A percentile compares a stretch with the other conserved stretches of the same genome.
Evolutionary conservation across 2,113 vertebrate species (phyloP).

Genomic region (Recurvirostra avosetta): DNA sequence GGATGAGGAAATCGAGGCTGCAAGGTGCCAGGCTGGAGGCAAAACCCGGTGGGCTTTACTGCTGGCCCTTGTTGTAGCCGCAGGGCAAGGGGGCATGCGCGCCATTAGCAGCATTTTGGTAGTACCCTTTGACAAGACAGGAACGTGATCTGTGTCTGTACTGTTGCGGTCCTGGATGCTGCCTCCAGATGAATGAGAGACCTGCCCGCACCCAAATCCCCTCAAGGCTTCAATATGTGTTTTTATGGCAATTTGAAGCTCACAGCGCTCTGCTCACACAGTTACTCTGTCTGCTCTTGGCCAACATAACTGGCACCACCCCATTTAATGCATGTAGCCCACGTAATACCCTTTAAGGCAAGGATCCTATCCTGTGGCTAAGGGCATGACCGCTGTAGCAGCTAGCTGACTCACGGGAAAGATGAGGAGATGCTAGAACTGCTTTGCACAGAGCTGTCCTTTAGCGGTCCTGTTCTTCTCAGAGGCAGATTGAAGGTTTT

Average conservation of each 20-base stretch:
- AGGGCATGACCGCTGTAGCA: not conserved
- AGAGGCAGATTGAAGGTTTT: not conserved
- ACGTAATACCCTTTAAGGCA: not conserved
- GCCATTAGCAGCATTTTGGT: not conserved
- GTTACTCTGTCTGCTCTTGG: not conserved
- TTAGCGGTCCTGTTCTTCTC: not conserved
- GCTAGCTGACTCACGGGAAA: not conserved
- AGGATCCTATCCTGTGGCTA: not conserved
- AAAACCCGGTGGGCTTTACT: not conserved
- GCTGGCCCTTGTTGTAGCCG: not conserved
- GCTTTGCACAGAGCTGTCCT: not conserved
- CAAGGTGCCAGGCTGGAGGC: not conserved
- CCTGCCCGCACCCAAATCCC: not conserved
- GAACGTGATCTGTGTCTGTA: not conserved
- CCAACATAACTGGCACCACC: not conserved
- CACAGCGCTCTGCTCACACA: rapidly evolving
- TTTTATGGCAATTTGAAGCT: not conserved
- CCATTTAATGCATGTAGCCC: not conserved
- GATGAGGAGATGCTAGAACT: not conserved
- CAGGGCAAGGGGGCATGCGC: not conserved
- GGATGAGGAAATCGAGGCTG: not conserved
- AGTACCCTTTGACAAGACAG: not conserved
- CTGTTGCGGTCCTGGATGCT: not conserved
- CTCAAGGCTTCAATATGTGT: not conserved
- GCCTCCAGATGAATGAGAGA: not conserved